These are phyloP conservation scores for Ephestia elutella DNA, from an alignment of 1,140 invertebrate genomes.

Conservation along the genomic window DNA sequence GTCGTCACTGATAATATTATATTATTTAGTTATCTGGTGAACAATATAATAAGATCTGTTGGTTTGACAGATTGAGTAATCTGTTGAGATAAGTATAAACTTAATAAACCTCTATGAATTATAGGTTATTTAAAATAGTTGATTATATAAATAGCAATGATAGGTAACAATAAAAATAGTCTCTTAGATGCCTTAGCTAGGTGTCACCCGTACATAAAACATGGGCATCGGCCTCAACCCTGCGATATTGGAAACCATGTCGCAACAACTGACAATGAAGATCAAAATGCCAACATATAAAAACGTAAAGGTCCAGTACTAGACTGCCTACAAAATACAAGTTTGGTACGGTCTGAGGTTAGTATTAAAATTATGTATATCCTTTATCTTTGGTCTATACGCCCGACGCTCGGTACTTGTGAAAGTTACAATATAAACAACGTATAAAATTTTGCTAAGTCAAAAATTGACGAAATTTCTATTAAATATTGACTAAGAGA, in stretches of 20 bases:
- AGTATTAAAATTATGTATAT: constrained; percentile 66
- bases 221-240: constrained; percentile 11
- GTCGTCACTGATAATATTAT: constrained; percentile 9
- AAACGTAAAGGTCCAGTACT: constrained; percentile 17
- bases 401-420: constrained; percentile 59
- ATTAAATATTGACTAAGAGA: constrained; percentile 72
- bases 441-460: constrained; percentile 74
- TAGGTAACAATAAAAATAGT: constrained; percentile 21
- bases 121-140: constrained; percentile 6
- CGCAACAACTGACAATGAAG: neutral
- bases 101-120: constrained; percentile 9
- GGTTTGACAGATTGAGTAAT: neutral
- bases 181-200: constrained; percentile 13
- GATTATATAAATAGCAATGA: constrained; percentile 14
- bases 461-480: constrained; percentile 73
- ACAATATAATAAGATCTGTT: neutral
- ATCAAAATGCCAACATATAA: neutral
- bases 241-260: neutral
- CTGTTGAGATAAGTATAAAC: constrained; percentile 5
- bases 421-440: constrained; percentile 67
- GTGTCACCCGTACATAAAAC: constrained; percentile 13
- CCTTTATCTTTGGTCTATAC: constrained; percentile 70
- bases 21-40: neutral
- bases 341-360: constrained; percentile 71
- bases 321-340: constrained; percentile 51